A percentile compares a stretch with the other conserved stretches of the same genome.
Evolutionary conservation across 2,888 invertebrate genomes (phyloP).

Genomic region (Calameuta idolon): DNA sequence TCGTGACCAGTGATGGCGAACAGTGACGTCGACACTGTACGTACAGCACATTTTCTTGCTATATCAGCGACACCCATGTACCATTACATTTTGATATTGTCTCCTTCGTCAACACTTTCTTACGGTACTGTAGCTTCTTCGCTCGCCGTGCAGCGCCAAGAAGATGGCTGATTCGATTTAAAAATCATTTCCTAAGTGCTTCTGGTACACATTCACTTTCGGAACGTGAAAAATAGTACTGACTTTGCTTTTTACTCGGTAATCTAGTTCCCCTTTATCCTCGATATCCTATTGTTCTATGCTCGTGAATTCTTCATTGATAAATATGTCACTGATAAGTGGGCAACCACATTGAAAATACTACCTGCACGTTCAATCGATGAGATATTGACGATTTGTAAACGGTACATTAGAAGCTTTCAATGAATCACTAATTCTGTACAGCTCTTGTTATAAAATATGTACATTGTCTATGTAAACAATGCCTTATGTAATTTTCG

Average conservation of each 20-base stretch:
- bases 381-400: neutral
- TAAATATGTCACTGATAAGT: no score
- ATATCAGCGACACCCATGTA: neutral
- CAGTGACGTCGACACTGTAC: neutral
- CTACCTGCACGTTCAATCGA: neutral
- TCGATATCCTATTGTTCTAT: neutral
- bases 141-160: conserved; percentile 22
- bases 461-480: neutral
- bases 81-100: conserved; percentile 3
- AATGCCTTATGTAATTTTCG: neutral
- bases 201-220: conserved; percentile 12
- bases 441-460: neutral
- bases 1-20: neutral
- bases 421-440: neutral
- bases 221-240: neutral
- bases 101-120: conserved; percentile 46
- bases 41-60: conserved; percentile 13
- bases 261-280: conserved; percentile 1
- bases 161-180: conserved; percentile 54
- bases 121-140: conserved; percentile 8
- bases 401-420: neutral
- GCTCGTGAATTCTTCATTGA: neutral
- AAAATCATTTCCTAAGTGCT: conserved; percentile 62
- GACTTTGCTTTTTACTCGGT: neutral
- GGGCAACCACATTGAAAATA: neutral